Percentiles rank a stretch among this genome's conserved stretches.
Evolutionary conservation across 2,888 invertebrate species (phyloP).

Genomic region (Drepanosiphum platanoidis): DNA sequence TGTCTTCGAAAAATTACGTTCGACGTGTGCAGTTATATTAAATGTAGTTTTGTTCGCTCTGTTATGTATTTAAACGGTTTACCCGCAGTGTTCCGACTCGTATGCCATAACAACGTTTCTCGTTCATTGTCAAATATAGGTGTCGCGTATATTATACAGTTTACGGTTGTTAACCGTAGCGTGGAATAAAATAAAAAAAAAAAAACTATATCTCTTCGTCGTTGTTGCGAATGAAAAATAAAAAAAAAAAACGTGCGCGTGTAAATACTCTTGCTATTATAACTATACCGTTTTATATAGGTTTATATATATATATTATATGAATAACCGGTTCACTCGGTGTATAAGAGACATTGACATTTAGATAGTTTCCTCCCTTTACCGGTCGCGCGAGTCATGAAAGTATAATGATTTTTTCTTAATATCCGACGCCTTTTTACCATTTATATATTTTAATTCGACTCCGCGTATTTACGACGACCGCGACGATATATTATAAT

Average conservation of each 20-base stretch:
- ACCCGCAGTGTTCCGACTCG: no score
- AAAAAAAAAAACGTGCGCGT: background rate
- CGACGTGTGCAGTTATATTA: no score
- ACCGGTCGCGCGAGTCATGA: constrained; percentile 15
- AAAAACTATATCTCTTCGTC: background rate
- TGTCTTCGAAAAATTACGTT: no score
- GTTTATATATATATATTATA: background rate
- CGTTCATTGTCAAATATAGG: background rate
- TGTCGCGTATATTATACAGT: no score
- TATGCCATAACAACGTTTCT: no score
- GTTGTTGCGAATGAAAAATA: background rate
- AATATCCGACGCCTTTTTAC: constrained; percentile 18
- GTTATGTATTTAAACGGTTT: no score
- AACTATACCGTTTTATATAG: background rate
- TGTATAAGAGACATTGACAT: constrained; percentile 49
- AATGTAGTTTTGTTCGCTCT: no score
- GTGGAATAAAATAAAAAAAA: background rate
- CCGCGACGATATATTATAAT: background rate
- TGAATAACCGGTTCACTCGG: constrained; percentile 28
- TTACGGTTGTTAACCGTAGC: background rate
- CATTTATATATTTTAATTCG: constrained; percentile 1
- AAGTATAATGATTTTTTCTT: constrained; percentile 13
- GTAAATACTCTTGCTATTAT: background rate
- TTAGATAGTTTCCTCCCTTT: constrained; percentile 52
- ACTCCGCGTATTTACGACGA: background rate